These are phyloP conservation scores for Pollenia griseotomentosa DNA, from an alignment of 2,888 invertebrate genomes.

Conservation along the genomic window DNA sequence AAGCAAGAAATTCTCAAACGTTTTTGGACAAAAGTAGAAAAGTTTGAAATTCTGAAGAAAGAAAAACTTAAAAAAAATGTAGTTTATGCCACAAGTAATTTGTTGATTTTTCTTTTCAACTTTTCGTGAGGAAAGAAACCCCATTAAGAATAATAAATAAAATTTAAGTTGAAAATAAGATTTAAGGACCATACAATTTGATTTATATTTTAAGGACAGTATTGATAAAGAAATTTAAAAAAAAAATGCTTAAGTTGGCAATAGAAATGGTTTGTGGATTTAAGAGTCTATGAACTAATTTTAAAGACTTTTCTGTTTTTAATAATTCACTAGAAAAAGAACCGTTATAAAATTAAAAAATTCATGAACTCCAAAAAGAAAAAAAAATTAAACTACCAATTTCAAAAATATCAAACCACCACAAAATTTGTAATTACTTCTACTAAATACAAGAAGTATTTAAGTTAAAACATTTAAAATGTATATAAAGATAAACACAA, in stretches of 20 bases:
- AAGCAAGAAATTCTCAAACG: background rate
- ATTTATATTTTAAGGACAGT: too few relatives aligned
- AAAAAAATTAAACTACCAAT: background rate
- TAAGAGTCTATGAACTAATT: too few relatives aligned
- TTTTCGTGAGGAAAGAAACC: background rate
- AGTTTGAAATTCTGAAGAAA: too few relatives aligned
- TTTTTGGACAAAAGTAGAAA: too few relatives aligned
- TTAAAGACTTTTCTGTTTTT: too few relatives aligned
- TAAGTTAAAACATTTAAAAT: conserved; percentile 17
- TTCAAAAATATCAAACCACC: background rate
- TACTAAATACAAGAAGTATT: background rate
- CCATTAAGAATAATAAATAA: background rate
- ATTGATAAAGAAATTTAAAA: too few relatives aligned
- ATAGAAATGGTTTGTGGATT: too few relatives aligned
- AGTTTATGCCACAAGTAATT: conserved; percentile 1
- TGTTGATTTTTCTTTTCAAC: background rate
- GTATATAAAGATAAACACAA: conserved; percentile 19
- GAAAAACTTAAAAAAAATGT: background rate
- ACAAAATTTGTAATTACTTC: background rate
- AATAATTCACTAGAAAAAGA: too few relatives aligned
- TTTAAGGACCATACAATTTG: background rate
- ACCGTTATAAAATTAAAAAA: too few relatives aligned
- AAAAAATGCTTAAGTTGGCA: too few relatives aligned
- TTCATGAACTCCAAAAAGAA: too few relatives aligned
- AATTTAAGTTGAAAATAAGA: background rate